Percentiles rank a stretch among this genome's conserved stretches.
phyloP scores from a whole-genome alignment of 2,797 vertebrate genomes.

The Aythya fuligula region DNA sequence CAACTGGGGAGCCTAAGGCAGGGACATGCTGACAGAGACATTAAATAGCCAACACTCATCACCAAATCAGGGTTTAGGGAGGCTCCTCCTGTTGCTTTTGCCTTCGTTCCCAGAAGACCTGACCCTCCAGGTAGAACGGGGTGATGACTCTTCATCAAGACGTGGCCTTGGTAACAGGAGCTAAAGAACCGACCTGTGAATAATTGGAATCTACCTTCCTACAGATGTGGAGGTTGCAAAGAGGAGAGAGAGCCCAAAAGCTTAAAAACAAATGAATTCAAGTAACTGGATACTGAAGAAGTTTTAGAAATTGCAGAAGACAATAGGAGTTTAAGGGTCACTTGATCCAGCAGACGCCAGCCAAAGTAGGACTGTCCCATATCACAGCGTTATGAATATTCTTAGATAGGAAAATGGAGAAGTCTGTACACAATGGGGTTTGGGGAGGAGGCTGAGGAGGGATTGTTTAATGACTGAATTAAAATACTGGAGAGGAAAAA shows the following conservation, averaged over 20 bases:
- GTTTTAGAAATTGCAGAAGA: slow-evolving; percentile 36
- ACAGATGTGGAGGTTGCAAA: neutral
- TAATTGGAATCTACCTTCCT: neutral
- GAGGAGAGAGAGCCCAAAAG: neutral
- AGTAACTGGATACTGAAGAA: slow-evolving; percentile 17
- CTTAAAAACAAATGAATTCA: slow-evolving; percentile 3
- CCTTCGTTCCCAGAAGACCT: neutral
- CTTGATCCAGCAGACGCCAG: slow-evolving; percentile 51
- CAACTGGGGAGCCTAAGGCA: slow-evolving; percentile 23
- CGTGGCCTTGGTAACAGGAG: neutral
- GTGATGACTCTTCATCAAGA: neutral
- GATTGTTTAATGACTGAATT: slow-evolving; percentile 29
- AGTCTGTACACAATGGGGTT: slow-evolving; percentile 25
- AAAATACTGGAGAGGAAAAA: neutral
- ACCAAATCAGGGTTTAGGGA: neutral
- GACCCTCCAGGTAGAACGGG: neutral
- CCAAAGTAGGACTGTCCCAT: slow-evolving; percentile 1
- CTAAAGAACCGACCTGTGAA: neutral
- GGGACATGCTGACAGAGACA: slow-evolving; percentile 22
- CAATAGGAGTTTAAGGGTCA: slow-evolving; percentile 52
- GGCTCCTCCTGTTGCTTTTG: neutral
- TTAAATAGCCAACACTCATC: neutral
- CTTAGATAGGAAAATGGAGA: slow-evolving; percentile 58
- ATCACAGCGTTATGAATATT: slow-evolving; percentile 31
- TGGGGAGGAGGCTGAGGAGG: neutral